Conservation (phyloP, 2,888 invertebrate genomes). For the Baccha elongata region DNA sequence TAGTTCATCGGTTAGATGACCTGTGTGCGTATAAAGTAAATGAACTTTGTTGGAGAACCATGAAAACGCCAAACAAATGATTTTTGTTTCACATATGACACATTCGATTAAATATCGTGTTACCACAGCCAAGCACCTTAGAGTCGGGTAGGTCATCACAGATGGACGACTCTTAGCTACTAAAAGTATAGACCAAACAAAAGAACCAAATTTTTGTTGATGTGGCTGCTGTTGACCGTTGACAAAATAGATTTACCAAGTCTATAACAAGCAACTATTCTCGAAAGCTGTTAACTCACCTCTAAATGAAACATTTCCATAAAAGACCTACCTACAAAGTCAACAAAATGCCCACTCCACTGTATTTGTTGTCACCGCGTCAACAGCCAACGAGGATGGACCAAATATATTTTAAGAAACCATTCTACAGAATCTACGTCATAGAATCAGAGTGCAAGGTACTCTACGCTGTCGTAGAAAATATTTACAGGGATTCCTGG, state of each 20-base stretch:
- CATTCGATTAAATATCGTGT: neutral
- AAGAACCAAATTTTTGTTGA: slow-evolving; percentile 17
- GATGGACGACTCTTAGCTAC: neutral
- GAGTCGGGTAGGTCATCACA: neutral
- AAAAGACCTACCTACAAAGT: neutral
- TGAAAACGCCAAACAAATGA: neutral
- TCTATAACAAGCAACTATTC: slow-evolving; percentile 28
- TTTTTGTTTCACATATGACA: neutral
- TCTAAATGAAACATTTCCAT: slow-evolving; percentile 7
- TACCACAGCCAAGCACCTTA: slow-evolving; percentile 13
- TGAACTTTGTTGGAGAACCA: neutral
- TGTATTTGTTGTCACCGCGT: slow-evolving; percentile 11
- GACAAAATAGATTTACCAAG: slow-evolving; percentile 15
- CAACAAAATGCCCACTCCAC: slow-evolving; percentile 23
- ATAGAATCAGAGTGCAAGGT: neutral
- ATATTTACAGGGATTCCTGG: slow-evolving; percentile 30
- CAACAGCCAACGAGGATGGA: neutral
- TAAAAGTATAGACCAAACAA: slow-evolving; percentile 10
- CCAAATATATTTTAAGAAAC: slow-evolving; percentile 21
- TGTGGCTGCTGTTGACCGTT: slow-evolving; percentile 13
- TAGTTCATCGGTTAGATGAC: slow-evolving; percentile 6
- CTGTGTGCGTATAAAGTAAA: neutral
- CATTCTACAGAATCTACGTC: slow-evolving; percentile 23
- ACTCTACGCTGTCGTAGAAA: neutral
- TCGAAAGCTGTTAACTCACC: slow-evolving; percentile 15